These are phyloP conservation scores for Cantharis flavilabris DNA, from an alignment of 2,888 invertebrate species.

Conservation along the genomic window DNA sequence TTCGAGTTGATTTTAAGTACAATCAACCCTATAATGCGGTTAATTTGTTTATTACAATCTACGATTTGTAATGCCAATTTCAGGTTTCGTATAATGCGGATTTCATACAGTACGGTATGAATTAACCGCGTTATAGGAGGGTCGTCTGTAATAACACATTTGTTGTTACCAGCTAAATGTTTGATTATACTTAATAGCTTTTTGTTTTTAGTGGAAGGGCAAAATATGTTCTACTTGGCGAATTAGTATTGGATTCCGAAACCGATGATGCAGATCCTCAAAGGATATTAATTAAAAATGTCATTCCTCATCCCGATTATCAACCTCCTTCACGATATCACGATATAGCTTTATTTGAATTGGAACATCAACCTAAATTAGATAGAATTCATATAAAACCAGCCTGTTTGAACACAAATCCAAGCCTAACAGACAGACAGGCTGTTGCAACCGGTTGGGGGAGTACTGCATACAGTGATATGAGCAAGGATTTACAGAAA, in stretches of 20 bases:
- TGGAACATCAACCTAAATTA: slow-evolving; percentile 49
- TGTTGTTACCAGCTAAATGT: too few relatives aligned
- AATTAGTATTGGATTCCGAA: slow-evolving; percentile 49
- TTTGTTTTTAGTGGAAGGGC: slow-evolving; percentile 42
- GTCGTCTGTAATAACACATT: too few relatives aligned
- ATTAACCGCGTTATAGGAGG: too few relatives aligned
- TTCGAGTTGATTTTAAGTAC: too few relatives aligned
- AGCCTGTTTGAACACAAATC: slow-evolving; percentile 51
- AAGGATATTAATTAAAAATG: slow-evolving; percentile 42
- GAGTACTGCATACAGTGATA: slow-evolving; percentile 47
- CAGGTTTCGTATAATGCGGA: too few relatives aligned
- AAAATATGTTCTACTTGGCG: slow-evolving; percentile 53
- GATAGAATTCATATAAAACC: slow-evolving; percentile 53
- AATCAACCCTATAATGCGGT: too few relatives aligned
- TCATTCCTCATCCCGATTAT: slow-evolving; percentile 48
- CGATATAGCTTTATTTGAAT: slow-evolving; percentile 58
- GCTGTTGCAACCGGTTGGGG: slow-evolving; percentile 61
- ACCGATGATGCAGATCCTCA: slow-evolving; percentile 51
- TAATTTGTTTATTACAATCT: too few relatives aligned
- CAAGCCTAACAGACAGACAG: not conserved
- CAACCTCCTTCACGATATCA: slow-evolving; percentile 31
- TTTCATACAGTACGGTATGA: too few relatives aligned
- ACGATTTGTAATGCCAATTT: too few relatives aligned
- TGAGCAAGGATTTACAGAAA: slow-evolving; percentile 52
- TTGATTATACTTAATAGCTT: not conserved